Percentiles rank a stretch among this genome's conserved stretches.
phyloP scores from a whole-genome alignment of 2,797 vertebrate genomes.

The Hephaestus fuliginosus region DNA sequence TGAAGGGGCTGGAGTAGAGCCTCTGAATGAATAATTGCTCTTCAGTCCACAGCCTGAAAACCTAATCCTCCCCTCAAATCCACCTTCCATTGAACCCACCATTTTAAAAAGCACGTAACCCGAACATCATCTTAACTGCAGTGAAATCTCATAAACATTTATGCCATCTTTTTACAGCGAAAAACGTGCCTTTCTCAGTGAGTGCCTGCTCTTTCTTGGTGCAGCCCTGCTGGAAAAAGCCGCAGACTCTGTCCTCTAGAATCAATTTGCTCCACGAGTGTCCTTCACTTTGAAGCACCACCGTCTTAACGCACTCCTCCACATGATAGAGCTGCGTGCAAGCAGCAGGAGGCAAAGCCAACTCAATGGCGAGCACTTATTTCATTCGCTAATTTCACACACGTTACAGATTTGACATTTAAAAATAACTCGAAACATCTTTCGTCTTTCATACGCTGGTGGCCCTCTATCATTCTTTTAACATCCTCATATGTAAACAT shows the following conservation, averaged over 20 bases:
- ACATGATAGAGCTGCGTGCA: slow-evolving; percentile 23
- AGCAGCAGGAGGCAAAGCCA: background rate
- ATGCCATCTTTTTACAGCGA: background rate
- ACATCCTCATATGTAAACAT: background rate
- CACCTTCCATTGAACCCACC: background rate
- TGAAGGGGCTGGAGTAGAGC: slow-evolving; percentile 45
- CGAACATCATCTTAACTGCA: background rate
- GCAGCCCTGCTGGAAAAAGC: slow-evolving; percentile 18
- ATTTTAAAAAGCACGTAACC: background rate
- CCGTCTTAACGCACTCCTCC: slow-evolving; percentile 38
- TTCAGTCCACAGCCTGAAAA: slow-evolving; percentile 15
- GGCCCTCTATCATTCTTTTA: background rate
- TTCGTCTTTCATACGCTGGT: background rate
- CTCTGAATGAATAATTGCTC: slow-evolving; percentile 53
- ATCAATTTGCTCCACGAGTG: slow-evolving; percentile 53
- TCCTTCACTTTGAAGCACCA: slow-evolving; percentile 65
- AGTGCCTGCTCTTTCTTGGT: slow-evolving; percentile 1
- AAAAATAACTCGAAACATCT: slow-evolving; percentile 1
- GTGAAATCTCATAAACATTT: slow-evolving; percentile 9
- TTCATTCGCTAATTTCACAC: slow-evolving; percentile 24
- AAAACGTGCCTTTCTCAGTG: background rate
- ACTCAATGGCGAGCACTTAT: slow-evolving; percentile 5
- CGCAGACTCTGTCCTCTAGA: slow-evolving; percentile 33
- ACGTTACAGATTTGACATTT: slow-evolving; percentile 8
- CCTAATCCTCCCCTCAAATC: slow-evolving; percentile 11